Percentiles rank a stretch among this genome's conserved stretches.
These are phyloP conservation scores for Caprella mutica DNA, from an alignment of 2,888 invertebrate genomes.

Conservation along the genomic window DNA sequence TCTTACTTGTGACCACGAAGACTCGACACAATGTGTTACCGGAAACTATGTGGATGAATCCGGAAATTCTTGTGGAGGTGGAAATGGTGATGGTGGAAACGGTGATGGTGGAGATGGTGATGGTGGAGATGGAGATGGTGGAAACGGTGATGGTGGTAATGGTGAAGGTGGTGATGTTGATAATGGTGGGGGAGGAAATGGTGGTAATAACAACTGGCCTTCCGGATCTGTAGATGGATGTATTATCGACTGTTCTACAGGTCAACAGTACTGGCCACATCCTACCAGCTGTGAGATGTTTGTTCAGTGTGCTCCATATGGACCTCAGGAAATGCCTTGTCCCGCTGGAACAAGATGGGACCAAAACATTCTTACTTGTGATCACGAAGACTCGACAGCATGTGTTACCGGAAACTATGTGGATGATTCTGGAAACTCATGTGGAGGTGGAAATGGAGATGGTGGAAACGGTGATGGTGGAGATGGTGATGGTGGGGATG, in stretches of 20 bases:
- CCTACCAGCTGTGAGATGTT: constrained; percentile 22
- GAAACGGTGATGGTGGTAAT: no score
- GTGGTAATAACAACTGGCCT: background rate
- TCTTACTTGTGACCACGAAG: constrained; percentile 15
- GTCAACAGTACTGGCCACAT: constrained; percentile 22
- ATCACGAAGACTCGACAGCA: background rate
- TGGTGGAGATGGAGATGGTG: constrained; percentile 1
- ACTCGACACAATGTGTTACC: constrained; percentile 1
- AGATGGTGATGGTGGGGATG: background rate
- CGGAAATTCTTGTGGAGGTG: constrained; percentile 3
- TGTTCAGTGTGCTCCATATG: background rate
- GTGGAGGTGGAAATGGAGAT: constrained; percentile 6
- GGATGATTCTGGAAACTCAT: constrained; percentile 11
- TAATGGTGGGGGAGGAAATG: background rate
- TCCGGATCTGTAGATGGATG: background rate
- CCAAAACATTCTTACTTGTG: background rate
- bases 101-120: constrained; percentile 4
- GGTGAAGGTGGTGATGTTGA: background rate
- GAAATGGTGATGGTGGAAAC: constrained; percentile 7
- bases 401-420: constrained; percentile 18
- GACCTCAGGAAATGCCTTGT: constrained; percentile 8
- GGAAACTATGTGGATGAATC: background rate
- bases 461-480: background rate
- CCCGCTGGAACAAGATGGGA: constrained; percentile 11
- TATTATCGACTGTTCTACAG: background rate